Conservation (phyloP, 2,888 invertebrate species). For the Oasisia sp. region DNA sequence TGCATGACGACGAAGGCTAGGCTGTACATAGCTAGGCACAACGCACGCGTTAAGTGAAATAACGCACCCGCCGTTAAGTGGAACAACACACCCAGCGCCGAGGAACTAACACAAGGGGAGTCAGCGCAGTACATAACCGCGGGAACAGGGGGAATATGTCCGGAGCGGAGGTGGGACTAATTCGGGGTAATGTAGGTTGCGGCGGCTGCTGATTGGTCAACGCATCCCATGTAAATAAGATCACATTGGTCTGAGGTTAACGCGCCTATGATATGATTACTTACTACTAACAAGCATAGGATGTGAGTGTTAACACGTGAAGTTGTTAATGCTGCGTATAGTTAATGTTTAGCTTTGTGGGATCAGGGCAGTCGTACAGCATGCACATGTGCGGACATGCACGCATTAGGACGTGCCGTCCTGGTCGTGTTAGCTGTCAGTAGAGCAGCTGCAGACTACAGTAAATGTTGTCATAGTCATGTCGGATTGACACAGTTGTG, state of each 20-base stretch:
- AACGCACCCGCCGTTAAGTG: not conserved
- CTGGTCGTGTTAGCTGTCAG: not conserved
- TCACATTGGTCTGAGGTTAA: not conserved
- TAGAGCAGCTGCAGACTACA: not conserved
- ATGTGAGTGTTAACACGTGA: not conserved
- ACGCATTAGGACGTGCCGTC: not conserved
- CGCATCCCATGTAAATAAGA: not conserved
- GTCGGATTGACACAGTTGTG: not conserved
- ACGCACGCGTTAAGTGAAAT: not conserved
- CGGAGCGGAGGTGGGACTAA: not conserved
- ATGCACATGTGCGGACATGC: too few species aligned
- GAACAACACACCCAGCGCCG: not conserved
- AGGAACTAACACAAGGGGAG: not conserved
- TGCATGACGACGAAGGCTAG: not conserved
- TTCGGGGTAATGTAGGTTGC: not conserved
- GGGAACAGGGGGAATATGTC: not conserved
- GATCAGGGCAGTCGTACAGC: not conserved
- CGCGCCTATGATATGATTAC: not conserved
- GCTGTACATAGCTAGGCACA: constrained; percentile 3
- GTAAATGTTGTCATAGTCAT: not conserved
- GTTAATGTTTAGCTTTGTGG: not conserved
- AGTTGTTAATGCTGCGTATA: not conserved
- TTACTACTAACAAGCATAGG: not conserved
- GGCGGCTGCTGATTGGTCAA: not conserved
- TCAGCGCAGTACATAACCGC: not conserved